Base-by-base conservation (phyloP, 2,888 invertebrate genomes). In the Candidula unifasciata region DNA sequence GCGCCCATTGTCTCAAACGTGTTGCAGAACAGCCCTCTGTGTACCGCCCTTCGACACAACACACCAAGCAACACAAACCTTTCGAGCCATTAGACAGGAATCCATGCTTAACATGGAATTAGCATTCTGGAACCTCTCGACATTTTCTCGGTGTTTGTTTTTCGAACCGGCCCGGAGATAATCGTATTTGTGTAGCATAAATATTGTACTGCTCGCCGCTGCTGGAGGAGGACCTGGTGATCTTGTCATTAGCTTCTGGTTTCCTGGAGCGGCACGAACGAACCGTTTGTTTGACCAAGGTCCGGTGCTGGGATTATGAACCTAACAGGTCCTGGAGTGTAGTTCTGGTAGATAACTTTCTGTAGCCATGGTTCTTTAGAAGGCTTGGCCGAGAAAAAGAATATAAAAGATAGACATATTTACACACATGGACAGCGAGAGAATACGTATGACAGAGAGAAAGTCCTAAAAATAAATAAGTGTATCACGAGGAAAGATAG, bases 131-230 rank as follows among this genome's bases (percentile, higher is more conserved):
- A 33, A 74, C 54, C 74, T 13, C 27, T 54, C 52, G 74, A 54
- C 74, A 74, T 74, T 54, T 73, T 74, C 74, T 74, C 54, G 8
- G 18, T 27, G 52, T 30, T 74, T 74, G 52, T 52, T 74, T 74
- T 54, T 74, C 30, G 24, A 27, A 74, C 52, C 52, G 52, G 74
- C 54, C 74, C 18, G 54, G 30, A 74, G 74, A 74, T 74, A 74
- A 74, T 74, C 74, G 18, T 74, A 54, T 74, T 74, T 74, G 33
- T 74, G 52, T 27, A 74, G 74, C 30, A 52, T 74, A 60, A 60
- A 60, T 74, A 44, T 74, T 74, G 3, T n/a, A 21, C 21, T n/a
- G 74, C 30, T 2, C 13, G 13, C 27, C 68, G n/a, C 27, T 3
- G 16, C 21, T 54, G 30, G 52, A 54, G 52, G 74, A 16, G 30